These are phyloP conservation scores for Neuroscelio doddi DNA, from an alignment of 2,888 invertebrate genomes.

Conservation along the genomic window DNA sequence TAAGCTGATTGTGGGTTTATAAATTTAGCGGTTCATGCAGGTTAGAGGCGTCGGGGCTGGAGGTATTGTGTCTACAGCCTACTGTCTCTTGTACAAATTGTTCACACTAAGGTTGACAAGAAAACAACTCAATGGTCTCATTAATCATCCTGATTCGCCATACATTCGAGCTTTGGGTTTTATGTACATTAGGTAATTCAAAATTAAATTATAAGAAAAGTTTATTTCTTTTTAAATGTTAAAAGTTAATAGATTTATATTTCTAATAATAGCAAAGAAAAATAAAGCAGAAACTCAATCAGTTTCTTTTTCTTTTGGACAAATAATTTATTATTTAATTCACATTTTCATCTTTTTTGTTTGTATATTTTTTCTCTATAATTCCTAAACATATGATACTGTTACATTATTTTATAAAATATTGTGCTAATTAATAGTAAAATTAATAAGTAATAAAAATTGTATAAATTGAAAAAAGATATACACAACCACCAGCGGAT, in stretches of 20 bases:
- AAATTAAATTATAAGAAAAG: too few species aligned
- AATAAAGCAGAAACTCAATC: too few species aligned
- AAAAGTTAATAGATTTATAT: neutral
- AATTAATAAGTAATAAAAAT: neutral
- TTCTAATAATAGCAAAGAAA: conserved; percentile 57
- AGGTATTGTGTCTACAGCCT: conserved; percentile 99
- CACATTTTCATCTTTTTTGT: too few species aligned
- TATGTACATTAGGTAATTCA: conserved; percentile 80
- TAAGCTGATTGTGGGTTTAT: conserved; percentile 49
- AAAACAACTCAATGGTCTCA: conserved; percentile 96
- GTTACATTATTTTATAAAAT: neutral
- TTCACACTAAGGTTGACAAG: conserved; percentile 97
- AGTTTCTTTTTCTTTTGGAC: too few species aligned
- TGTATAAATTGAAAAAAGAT: conserved; percentile 75
- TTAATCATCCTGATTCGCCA: conserved; percentile 96
- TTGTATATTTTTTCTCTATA: too few species aligned
- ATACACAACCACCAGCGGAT: conserved; percentile 96
- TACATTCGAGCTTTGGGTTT: conserved; percentile 96
- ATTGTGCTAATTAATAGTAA: neutral
- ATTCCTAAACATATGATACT: neutral
- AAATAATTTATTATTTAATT: too few species aligned
- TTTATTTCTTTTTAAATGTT: neutral
- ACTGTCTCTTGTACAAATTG: conserved; percentile 97
- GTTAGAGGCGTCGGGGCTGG: conserved; percentile 99
- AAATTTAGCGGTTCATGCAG: conserved; percentile 73